Percentiles rank a stretch among this genome's conserved stretches.
phyloP scores from a whole-genome alignment of 1,140 invertebrate genomes.

The Laupala kohalensis region DNA sequence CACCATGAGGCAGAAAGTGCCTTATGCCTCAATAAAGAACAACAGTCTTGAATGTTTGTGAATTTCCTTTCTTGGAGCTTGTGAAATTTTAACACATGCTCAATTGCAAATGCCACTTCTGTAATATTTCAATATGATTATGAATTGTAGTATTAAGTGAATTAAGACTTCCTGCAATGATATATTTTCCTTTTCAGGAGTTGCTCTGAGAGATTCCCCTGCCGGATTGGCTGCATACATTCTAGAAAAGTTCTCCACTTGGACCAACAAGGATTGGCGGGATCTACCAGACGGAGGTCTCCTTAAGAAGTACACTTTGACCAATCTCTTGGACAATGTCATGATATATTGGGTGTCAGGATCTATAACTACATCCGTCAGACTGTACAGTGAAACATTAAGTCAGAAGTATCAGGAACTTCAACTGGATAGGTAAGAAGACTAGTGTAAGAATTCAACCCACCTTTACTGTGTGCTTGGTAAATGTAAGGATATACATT shows the following conservation, averaged over 20 bases:
- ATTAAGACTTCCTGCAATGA: too few relatives aligned
- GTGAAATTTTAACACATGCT: too few relatives aligned
- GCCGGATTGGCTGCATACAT: constrained; percentile 41
- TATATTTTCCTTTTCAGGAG: constrained; percentile 31
- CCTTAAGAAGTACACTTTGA: constrained; percentile 37
- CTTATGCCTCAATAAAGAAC: too few relatives aligned
- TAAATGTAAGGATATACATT: too few relatives aligned
- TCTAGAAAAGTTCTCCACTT: constrained; percentile 42
- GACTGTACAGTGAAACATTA: constrained; percentile 48
- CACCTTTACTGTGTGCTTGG: too few relatives aligned
- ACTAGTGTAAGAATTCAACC: not conserved
- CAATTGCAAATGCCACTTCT: too few relatives aligned
- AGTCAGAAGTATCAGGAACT: constrained; percentile 23
- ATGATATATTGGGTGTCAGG: constrained; percentile 66
- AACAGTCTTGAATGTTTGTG: too few relatives aligned
- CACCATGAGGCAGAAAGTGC: too few relatives aligned
- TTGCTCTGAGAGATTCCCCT: constrained; percentile 44
- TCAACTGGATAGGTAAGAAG: constrained; percentile 29
- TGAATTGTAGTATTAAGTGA: too few relatives aligned
- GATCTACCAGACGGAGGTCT: constrained; percentile 41
- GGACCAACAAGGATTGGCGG: constrained; percentile 27
- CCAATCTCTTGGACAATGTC: constrained; percentile 56
- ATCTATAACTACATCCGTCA: constrained; percentile 47
- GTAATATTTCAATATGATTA: too few relatives aligned
- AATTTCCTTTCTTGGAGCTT: too few relatives aligned